phyloP scores from a whole-genome alignment of 2,888 invertebrate genomes.

The Cyaniris semiargus region DNA sequence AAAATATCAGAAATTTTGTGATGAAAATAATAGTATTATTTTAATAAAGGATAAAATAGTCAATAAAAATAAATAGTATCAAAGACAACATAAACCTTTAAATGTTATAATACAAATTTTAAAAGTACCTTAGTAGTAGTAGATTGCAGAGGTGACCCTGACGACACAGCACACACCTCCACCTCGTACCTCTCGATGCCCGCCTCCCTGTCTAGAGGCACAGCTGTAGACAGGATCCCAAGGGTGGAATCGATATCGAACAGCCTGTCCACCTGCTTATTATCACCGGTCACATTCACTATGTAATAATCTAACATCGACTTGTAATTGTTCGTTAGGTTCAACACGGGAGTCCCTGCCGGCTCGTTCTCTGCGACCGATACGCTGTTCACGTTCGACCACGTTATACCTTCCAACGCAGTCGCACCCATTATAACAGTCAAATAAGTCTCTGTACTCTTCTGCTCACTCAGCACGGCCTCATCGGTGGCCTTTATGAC shows the following conservation, averaged over 20 bases:
- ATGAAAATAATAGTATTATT: neutral
- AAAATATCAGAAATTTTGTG: neutral
- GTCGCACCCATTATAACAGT: conserved; percentile 87
- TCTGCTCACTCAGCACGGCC: conserved; percentile 92
- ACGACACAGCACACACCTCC: conserved; percentile 91
- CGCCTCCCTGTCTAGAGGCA: conserved; percentile 90
- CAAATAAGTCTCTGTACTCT: conserved; percentile 92
- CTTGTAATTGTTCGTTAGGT: conserved; percentile 86
- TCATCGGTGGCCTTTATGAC: conserved; percentile 95
- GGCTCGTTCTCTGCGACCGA: conserved; percentile 94
- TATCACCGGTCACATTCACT: conserved; percentile 89
- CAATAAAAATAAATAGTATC: neutral
- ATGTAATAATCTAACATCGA: conserved; percentile 92
- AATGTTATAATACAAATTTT: too few species aligned
- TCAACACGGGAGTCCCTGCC: conserved; percentile 90
- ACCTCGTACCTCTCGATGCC: conserved; percentile 91
- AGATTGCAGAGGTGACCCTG: conserved; percentile 86
- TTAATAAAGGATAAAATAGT: too few species aligned
- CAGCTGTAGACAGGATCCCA: conserved; percentile 93
- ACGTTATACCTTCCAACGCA: conserved; percentile 80
- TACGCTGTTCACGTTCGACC: conserved; percentile 85
- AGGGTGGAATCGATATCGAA: conserved; percentile 95
- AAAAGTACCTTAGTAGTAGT: conserved; percentile 89
- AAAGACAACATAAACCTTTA: neutral
- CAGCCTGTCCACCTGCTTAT: conserved; percentile 90